A percentile compares a stretch with the other conserved stretches of the same genome.
phyloP scores from a whole-genome alignment of 2,888 invertebrate species.

The Omphaloscelis lunosa region DNA sequence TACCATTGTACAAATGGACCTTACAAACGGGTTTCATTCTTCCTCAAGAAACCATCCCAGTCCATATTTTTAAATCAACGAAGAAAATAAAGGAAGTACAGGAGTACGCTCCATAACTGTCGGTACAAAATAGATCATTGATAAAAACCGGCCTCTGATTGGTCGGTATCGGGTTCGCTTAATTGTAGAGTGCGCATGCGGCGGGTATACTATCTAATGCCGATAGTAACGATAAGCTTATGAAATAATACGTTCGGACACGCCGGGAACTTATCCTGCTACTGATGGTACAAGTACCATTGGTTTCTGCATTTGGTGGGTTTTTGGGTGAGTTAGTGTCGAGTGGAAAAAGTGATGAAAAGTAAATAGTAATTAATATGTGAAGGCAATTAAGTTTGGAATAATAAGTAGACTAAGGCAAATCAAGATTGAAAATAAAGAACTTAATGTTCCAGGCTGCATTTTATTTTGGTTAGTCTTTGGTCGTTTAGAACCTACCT shows the following conservation, averaged over 20 bases:
- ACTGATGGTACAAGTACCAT: conserved; percentile 46
- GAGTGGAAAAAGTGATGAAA: neutral
- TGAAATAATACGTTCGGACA: conserved; percentile 76
- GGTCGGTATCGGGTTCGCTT: conserved; percentile 76
- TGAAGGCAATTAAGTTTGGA: neutral
- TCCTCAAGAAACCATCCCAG: conserved; percentile 40
- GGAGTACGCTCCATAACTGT: conserved; percentile 68
- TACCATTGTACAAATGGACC: neutral
- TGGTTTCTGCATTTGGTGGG: neutral
- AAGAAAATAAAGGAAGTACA: conserved; percentile 65
- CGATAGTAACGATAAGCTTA: conserved; percentile 78
- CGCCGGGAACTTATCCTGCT: conserved; percentile 60
- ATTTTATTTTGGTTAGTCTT: neutral
- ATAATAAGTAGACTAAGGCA: too few species aligned
- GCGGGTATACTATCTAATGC: conserved; percentile 73
- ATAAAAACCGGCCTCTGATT: conserved; percentile 79
- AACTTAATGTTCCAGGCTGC: too few species aligned
- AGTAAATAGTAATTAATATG: neutral
- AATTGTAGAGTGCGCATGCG: conserved; percentile 78
- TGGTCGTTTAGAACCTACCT: too few species aligned
- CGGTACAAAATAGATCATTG: conserved; percentile 76
- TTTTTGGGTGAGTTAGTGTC: conserved; percentile 15
- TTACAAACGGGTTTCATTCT: conserved; percentile 16
- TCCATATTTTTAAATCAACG: conserved; percentile 62
- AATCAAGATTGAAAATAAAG: too few species aligned